Base-by-base conservation (phyloP, 2,888 invertebrate genomes). In the Aromia moschata region DNA sequence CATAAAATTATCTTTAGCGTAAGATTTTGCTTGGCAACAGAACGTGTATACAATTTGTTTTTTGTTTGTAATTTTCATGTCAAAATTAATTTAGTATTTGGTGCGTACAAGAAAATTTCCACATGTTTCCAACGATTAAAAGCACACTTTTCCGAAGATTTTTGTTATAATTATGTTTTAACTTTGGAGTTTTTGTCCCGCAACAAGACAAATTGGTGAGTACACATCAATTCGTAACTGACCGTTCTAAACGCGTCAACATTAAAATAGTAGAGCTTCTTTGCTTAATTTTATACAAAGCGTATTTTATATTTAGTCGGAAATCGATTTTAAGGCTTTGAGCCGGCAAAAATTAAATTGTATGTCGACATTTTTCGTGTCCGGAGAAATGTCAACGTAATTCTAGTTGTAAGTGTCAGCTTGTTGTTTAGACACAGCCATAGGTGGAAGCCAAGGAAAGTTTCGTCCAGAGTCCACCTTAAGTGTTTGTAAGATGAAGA, bases 361-460 rank as follows among this genome's bases (percentile, higher is more conserved):
- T 38, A 16, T 4, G 5, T 38, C 11, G 38, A 38, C 38, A 38
- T 38, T 38, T n/a, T n/a, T 38, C 7, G 38, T 3, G 7, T 5
- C 7, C 7, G 7, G 7, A 5, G 3, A 25, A 25, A 25, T 25
- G 25, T 25, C 25, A 25, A 25, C n/a, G n/a, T n/a, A n/a, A n/a
- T n/a, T n/a, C n/a, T n/a, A n/a, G n/a, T n/a, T n/a, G n/a, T n/a
- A n/a, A n/a, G n/a, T n/a, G n/a, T n/a, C n/a, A n/a, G n/a, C n/a
- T n/a, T n/a, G n/a, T n/a, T 52, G 1, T 25, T 12, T 10, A 41
- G 31, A 40, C 11, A 52, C 11, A 16, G 25, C n/a, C 41, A 52
- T 52, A 52, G 52, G 52, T 52, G 52, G 52, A 41, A 52, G 52
- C 17, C 52, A 52, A 38, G 52, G 52, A 30, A 41, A 31, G 17